phyloP scores from a whole-genome alignment of 2,113 vertebrate genomes.

The Condylura cristata region DNA sequence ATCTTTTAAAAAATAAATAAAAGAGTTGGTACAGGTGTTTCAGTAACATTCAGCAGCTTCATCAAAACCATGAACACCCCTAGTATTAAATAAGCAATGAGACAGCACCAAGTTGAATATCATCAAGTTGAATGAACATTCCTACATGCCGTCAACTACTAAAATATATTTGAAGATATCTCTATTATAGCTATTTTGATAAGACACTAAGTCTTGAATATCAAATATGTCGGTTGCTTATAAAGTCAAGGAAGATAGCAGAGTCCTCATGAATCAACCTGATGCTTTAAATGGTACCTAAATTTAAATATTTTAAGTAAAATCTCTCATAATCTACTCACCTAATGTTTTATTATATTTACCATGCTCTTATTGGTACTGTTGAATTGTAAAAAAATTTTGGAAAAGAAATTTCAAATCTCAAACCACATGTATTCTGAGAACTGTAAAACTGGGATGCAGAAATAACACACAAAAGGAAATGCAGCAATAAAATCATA shows the following conservation, averaged over 20 bases:
- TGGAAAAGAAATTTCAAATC: neutral
- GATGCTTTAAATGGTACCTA: neutral
- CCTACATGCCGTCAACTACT: neutral
- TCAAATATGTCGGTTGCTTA: neutral
- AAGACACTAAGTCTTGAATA: neutral
- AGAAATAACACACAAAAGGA: neutral
- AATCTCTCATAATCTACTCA: neutral
- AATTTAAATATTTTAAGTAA: neutral
- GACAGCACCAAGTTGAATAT: neutral
- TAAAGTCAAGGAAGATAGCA: neutral
- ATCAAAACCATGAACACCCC: neutral
- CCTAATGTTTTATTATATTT: neutral
- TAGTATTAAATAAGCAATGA: neutral
- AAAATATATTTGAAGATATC: neutral
- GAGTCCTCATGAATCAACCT: neutral
- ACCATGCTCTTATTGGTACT: neutral
- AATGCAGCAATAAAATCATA: neutral
- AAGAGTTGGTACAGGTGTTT: neutral
- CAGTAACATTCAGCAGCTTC: neutral
- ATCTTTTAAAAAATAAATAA: too few relatives aligned
- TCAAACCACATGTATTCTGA: neutral
- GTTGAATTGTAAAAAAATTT: neutral
- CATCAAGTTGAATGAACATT: neutral
- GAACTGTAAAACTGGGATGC: neutral
- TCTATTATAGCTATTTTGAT: neutral